phyloP scores from a whole-genome alignment of 64 coral and sea anemone genomes.

The Porites lutea region DNA sequence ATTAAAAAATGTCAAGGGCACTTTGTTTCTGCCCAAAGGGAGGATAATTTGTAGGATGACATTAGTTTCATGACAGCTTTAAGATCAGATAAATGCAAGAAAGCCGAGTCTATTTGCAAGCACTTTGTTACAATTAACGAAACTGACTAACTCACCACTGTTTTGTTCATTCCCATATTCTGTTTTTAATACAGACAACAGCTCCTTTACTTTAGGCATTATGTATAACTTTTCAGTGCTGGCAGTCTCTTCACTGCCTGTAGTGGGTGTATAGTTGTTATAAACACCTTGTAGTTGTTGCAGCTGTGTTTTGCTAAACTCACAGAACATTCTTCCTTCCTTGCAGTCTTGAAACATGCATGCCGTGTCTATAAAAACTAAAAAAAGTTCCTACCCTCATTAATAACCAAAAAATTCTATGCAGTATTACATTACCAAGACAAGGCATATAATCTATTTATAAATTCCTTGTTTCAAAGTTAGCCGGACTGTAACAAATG shows the following conservation, averaged over 20 bases:
- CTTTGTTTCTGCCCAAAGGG: too few species aligned
- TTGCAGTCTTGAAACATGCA: conserved; percentile 51
- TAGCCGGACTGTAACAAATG: too few species aligned
- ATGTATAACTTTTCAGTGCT: conserved; percentile 53
- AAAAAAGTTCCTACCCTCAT: too few species aligned
- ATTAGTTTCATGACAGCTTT: too few species aligned
- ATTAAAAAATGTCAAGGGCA: too few species aligned
- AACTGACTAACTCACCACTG: conserved; percentile 1
- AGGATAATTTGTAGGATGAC: too few species aligned
- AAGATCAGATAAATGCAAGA: not conserved
- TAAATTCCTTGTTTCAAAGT: too few species aligned
- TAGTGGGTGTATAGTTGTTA: conserved; percentile 44
- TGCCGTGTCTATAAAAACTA: conserved; percentile 53
- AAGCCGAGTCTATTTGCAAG: too few species aligned
- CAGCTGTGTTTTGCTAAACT: conserved; percentile 72
- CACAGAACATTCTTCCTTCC: conserved; percentile 16
- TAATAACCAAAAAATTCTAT: too few species aligned
- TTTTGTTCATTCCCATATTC: not conserved
- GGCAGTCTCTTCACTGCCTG: conserved; percentile 5
- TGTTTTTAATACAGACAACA: conserved; percentile 68
- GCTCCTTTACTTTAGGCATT: conserved; percentile 80
- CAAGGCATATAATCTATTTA: too few species aligned
- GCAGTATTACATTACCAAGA: too few species aligned
- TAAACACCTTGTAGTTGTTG: conserved; percentile 81
- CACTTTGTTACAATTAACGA: not conserved